Base-by-base conservation (phyloP, 2,888 invertebrate genomes). In the Lepidocyrtoides sp. region DNA sequence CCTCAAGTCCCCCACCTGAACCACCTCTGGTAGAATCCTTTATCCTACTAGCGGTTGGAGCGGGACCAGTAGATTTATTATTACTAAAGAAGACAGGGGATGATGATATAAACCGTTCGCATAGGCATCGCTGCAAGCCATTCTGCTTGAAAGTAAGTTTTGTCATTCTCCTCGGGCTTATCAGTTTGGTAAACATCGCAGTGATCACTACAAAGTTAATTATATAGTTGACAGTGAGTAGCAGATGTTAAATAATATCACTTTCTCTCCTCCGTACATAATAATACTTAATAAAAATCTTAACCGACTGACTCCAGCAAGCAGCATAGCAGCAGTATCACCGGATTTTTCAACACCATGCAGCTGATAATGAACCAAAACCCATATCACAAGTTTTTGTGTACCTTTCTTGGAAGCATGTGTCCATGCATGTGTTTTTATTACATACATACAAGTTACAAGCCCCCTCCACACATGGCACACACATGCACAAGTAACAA, bases 11-110 rank as follows among this genome's bases (percentile, higher is more conserved):
- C 1, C 4, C 26, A 2, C 57, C 32, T n/a, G n/a, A n/a, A 14
- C 44, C 0, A 0, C 20, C 20, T 32, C 32, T 17, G 0, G 79
- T 54, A 14, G 29, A 54, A 12, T 79, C 54, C 8, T 79, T 51
- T 2, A 79, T n/a, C 32, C 79, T 51, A 44, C 60, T 41, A 5
- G 82, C 36, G 26, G 82, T 60, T 0, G 82, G 60, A n/a, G 54
- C 8, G 3, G 79, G 79, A 1, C 79, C 79, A 14, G 77, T 26
- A 8, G 23, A 20, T 51, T 77, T 77, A 26, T 32, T 81, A 17
- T 81, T 36, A 12, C n/a, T 82, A 14, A 60, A 44, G n/a, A 23
- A 7, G 14, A 2, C 14, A 2, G 3, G 41, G 3, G 82, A 82
- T 8, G 82, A 23, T 3, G 60, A 36, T n/a, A 82, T 41, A 20